Evolutionary conservation across 2,888 invertebrate species (phyloP), one percentile per base, ranked within the genome.

Genomic region (Anagyrus pseudococci): DNA sequence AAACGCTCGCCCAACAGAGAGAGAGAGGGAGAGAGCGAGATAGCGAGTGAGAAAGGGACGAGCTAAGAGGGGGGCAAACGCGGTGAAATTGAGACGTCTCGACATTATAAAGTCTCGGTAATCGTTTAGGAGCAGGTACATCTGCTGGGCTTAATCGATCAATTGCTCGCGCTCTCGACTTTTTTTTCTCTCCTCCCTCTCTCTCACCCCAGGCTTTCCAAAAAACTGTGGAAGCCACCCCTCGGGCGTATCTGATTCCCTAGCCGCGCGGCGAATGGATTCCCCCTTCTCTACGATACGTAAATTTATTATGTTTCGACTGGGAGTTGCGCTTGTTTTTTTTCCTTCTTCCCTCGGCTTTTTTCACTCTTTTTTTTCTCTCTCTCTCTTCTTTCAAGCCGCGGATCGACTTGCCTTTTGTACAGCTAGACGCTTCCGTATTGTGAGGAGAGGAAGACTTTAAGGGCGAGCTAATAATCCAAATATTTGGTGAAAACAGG

Each of bases 41-140:
- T 29, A 29, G 4, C 6, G 4, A 29, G 4, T 48, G 54, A 56
- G 41, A 41, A 41, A 41, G 26, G 13, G 50, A n/a, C n/a, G n/a
- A n/a, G n/a, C n/a, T n/a, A n/a, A n/a, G n/a, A 57, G 60, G 29
- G 53, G 62, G 47, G 52, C 54, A 67, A 67, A 74, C 68, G 74
- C 72, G 74, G 75, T 78, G 79, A 80, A 79, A 80, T 79, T 80
- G 79, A 80, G 78, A 79, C 77, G 76, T 78, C 76, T 73, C 73
- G 71, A 73, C 73, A 73, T 71, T 73, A 74, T 71, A 75, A 73
- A 75, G 76, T 75, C 70, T 70, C 73, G 29, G 73, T 78, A 77
- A 79, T 79, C 76, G 76, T 73, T 74, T 66, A 67, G 62, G 60
- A 72, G 76, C 79, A 79, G 79, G 79, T 79, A 78, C 73, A 71